Evolutionary conservation across 2,113 vertebrate species (phyloP), one percentile per base, ranked within the genome.

Genomic region (Colinus virginianus): DNA sequence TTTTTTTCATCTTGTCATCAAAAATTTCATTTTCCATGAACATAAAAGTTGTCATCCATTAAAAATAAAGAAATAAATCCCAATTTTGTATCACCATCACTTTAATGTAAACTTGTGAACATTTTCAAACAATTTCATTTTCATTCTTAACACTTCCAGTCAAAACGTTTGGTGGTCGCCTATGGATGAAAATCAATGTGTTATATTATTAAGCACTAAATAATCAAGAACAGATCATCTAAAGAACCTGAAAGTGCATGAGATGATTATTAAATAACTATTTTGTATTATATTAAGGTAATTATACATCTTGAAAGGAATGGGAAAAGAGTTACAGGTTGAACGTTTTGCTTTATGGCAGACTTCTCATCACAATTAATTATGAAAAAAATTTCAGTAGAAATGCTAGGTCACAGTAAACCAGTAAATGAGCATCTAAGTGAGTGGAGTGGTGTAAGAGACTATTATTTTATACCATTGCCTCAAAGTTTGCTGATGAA

Each of bases 181-280:
- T 71, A 19, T 75, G 43, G 21, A 75, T 53, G 43, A 15, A 22
- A 88, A 90, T 88, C 78, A 68, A 25, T 82, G 18, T 78, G 51
- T 74, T 74, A 16, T 59, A 69, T 70, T 87, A 62, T 77, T 88
- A 84, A 94, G 43, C 40, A 36, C 62, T 78, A 84, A 76, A 84
- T 82, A 78, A 87, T 56, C 42, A 49, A 68, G 48, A 94, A 43
- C 23, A 72, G 26, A 48, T 21, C 40, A 82, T 87, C 23, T 43
- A 26, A 30, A 36, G 64, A 64, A 93, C 83, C 89, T 51, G 14
- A 76, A 6, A 43, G 6, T 78, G 28, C n/a, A 14, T 40, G 30
- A 48, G 20, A 20, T 64, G 13, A 34, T 69, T 51, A 25, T 61
- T 38, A 78, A 71, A 59, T 43, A 0, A 45, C 46, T 81, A 72